Conservation (phyloP, 1,140 invertebrate species). For the Acyrthosiphon pisum region DNA sequence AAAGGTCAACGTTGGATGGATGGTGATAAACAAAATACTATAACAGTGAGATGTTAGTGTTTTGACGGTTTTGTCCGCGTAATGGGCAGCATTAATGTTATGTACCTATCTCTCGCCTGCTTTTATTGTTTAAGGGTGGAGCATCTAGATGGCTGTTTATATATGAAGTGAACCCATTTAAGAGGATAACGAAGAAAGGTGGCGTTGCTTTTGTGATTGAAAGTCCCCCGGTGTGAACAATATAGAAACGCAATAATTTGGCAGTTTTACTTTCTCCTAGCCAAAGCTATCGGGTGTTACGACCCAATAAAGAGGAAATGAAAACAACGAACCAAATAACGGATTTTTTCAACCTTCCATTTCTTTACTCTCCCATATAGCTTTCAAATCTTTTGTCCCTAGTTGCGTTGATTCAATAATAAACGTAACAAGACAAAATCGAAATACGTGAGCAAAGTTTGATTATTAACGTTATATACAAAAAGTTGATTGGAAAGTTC, state of each 20-base stretch:
- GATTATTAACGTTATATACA: conserved; percentile 31
- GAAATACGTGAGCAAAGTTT: conserved; percentile 53
- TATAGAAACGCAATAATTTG: conserved; percentile 50
- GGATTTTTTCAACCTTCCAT: conserved; percentile 11
- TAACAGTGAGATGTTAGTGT: not conserved
- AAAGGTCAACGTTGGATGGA: not conserved
- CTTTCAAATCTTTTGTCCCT: conserved; percentile 39
- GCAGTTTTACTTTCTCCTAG: conserved; percentile 24
- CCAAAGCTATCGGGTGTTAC: conserved; percentile 43
- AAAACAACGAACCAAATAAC: conserved; percentile 53
- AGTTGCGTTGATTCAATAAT: conserved; percentile 42
- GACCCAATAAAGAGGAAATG: conserved; percentile 55
- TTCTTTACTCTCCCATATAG: not conserved
- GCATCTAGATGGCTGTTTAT: not conserved
- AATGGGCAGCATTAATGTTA: not conserved
- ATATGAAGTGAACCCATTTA: not conserved
- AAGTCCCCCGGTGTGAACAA: conserved; percentile 48
- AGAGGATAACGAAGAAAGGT: not conserved
- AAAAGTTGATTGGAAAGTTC: conserved; percentile 53
- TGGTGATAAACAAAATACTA: not conserved
- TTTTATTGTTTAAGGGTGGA: conserved; percentile 5
- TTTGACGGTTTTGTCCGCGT: not conserved
- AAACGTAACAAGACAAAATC: conserved; percentile 52
- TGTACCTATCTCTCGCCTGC: not conserved
- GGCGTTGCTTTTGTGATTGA: conserved; percentile 53